Conservation (phyloP, 2,888 invertebrate species). For the Cerastis leucographa region DNA sequence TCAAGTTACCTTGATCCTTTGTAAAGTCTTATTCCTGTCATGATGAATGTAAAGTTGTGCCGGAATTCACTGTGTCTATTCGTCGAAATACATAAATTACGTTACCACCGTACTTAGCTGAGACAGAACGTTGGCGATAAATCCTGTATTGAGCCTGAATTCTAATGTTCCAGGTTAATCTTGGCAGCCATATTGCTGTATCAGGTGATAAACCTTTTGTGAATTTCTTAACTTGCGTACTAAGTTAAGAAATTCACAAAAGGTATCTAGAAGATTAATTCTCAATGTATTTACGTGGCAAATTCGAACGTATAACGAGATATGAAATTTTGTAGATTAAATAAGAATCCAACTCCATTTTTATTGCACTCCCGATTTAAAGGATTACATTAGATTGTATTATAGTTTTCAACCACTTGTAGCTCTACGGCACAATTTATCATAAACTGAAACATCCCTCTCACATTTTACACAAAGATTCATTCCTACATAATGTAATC, state of each 20-base stretch:
- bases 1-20: neutral
- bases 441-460: too few species aligned
- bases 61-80: neutral
- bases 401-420: neutral
- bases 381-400: too few species aligned
- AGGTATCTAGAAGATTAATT: neutral
- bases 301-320: neutral
- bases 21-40: neutral
- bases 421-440: neutral
- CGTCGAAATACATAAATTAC: constrained; percentile 35
- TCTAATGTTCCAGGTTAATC: constrained; percentile 36
- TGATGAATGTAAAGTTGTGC: constrained; percentile 6
- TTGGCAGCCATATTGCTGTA: neutral
- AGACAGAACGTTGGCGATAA: constrained; percentile 35
- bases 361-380: neutral
- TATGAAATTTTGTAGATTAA: neutral
- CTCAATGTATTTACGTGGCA: neutral
- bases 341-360: neutral
- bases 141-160: constrained; percentile 41
- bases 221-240: neutral
- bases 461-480: neutral
- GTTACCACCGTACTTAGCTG: constrained; percentile 20
- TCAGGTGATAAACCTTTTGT: neutral
- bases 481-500: neutral
- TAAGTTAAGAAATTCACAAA: neutral